Conservation (phyloP, 2,797 vertebrate species). For the Phoeniculus purpureus region DNA sequence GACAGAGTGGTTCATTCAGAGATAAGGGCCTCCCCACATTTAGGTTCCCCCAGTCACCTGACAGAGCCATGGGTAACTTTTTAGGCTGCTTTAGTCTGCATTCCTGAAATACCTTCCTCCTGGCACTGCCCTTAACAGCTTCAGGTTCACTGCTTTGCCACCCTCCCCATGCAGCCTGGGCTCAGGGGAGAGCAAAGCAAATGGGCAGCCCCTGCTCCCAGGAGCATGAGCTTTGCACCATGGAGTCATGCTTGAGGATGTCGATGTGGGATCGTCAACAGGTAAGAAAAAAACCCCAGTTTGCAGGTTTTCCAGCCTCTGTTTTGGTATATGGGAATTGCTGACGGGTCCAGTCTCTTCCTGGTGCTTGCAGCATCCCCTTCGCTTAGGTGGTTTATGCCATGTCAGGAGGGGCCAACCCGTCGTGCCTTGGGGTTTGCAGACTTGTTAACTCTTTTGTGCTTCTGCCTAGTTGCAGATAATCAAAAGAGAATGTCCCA, state of each 20-base stretch:
- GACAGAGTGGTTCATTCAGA: constrained; percentile 67
- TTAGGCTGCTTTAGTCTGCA: constrained; percentile 80
- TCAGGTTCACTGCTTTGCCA: constrained; percentile 80
- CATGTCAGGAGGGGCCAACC: neutral
- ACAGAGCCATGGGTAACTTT: constrained; percentile 57
- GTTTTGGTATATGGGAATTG: neutral
- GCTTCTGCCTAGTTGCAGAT: neutral
- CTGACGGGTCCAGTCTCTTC: neutral
- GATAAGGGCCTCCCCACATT: constrained; percentile 53
- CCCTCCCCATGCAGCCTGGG: neutral
- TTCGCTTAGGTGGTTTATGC: neutral
- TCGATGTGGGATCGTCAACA: neutral
- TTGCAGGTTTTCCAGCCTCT: neutral
- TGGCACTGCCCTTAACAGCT: constrained; percentile 80
- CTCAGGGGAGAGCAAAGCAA: neutral
- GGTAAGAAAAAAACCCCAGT: constrained; percentile 61
- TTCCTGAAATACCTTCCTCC: constrained; percentile 87
- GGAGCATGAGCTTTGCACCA: neutral
- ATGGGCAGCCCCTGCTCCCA: neutral
- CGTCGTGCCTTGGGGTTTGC: neutral
- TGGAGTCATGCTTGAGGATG: neutral
- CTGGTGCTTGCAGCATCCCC: neutral
- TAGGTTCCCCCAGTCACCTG: constrained; percentile 74
- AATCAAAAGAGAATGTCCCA: neutral
- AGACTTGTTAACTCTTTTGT: neutral